These are phyloP conservation scores for Caenorhabditis doughertyi DNA, from an alignment of 2,888 invertebrate species.

Conservation along the genomic window DNA sequence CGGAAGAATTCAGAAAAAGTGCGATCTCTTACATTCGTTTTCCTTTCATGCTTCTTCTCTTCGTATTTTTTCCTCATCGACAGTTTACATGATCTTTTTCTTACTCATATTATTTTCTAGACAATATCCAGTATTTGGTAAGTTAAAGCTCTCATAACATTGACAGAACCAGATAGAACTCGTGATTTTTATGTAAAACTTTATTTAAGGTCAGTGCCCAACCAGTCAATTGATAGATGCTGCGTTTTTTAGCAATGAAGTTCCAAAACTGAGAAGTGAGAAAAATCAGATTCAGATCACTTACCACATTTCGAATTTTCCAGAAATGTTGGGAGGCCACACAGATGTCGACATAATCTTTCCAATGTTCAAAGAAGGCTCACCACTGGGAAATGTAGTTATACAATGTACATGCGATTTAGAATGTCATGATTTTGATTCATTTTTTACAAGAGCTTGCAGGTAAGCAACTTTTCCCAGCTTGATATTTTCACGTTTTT, in stretches of 20 bases:
- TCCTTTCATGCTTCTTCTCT: background rate
- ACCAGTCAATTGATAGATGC: constrained; percentile 64
- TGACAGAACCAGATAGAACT: background rate
- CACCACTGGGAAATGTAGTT: constrained; percentile 73
- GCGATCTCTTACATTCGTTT: background rate
- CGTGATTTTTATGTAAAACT: background rate
- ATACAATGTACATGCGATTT: constrained; percentile 74
- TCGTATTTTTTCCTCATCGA: background rate
- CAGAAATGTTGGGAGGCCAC: constrained; percentile 77
- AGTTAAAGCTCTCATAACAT: background rate
- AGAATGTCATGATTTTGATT: constrained; percentile 78
- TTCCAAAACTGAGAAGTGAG: constrained; percentile 58
- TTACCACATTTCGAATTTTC: constrained; percentile 27
- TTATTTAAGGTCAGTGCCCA: constrained; percentile 47
- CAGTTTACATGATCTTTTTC: constrained; percentile 14
- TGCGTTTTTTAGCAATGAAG: constrained; percentile 55
- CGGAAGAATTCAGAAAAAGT: constrained; percentile 6
- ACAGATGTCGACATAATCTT: constrained; percentile 76
- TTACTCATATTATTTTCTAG: constrained; percentile 5
- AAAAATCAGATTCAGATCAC: background rate
- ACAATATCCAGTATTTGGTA: constrained; percentile 5
- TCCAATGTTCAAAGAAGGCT: constrained; percentile 76
- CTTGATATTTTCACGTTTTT: background rate
- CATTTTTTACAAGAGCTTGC: constrained; percentile 73
- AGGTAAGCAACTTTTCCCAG: constrained; percentile 50